Conservation (phyloP, 2,113 vertebrate genomes). For the Grammomys surdaster region DNA sequence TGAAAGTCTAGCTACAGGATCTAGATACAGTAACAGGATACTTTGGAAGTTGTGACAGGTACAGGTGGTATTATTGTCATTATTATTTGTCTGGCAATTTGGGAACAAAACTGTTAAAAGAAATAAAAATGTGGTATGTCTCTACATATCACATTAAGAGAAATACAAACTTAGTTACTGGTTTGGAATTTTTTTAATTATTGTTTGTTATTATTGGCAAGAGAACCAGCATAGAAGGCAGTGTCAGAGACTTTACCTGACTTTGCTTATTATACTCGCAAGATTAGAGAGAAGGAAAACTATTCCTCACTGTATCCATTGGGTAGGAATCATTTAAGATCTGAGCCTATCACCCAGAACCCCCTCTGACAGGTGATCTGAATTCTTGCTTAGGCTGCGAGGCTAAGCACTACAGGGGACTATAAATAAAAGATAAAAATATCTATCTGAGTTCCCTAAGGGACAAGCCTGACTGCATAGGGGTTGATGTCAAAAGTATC, state of each 20-base stretch:
- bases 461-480: too few species aligned
- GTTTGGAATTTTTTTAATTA: background rate
- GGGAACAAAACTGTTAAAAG: background rate
- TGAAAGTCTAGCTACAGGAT: background rate
- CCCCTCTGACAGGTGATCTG: too few species aligned
- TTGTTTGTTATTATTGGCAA: background rate
- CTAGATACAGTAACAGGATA: background rate
- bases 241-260: background rate
- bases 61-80: background rate
- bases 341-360: too few species aligned
- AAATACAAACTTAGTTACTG: too few species aligned
- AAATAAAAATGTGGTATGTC: background rate
- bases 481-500: too few species aligned
- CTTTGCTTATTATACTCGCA: background rate
- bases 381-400: too few species aligned
- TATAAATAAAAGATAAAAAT: too few species aligned
- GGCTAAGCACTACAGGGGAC: too few species aligned
- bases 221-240: rapidly evolving
- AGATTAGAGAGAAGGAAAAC: background rate
- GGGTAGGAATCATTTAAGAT: background rate
- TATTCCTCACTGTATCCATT: background rate
- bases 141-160: background rate
- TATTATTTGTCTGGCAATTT: background rate
- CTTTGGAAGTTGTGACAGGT: background rate
- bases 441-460: too few species aligned